These are phyloP conservation scores for Austrofundulus limnaeus DNA, from an alignment of 2,113 vertebrate species.

Conservation along the genomic window DNA sequence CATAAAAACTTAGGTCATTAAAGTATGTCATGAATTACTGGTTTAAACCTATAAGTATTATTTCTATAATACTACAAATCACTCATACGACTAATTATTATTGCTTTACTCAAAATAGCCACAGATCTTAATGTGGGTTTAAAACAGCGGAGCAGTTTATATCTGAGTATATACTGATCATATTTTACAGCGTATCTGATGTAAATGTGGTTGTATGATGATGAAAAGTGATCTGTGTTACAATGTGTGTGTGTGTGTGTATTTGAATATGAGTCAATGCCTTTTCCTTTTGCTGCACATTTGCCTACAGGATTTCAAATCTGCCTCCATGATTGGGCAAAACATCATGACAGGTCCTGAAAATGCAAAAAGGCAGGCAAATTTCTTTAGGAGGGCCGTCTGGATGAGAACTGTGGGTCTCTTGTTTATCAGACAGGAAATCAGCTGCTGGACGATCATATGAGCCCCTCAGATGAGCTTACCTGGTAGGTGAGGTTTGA, in stretches of 20 bases:
- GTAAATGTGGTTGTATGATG: conserved; percentile 7
- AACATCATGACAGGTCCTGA: conserved; percentile 38
- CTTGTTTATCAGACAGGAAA: conserved; percentile 24
- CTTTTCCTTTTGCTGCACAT: conserved; percentile 51
- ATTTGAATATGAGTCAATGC: conserved; percentile 68
- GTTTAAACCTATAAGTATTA: too few species aligned
- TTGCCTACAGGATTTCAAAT: conserved; percentile 67
- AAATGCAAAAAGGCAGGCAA: conserved; percentile 79
- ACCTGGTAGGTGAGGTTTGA: conserved; percentile 20
- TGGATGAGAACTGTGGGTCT: conserved; percentile 15
- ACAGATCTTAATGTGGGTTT: neutral
- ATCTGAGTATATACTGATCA: neutral
- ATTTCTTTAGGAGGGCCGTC: conserved; percentile 39
- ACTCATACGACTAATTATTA: too few species aligned
- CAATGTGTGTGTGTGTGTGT: conserved; percentile 23
- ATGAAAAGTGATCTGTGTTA: conserved; percentile 19
- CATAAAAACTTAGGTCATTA: too few species aligned
- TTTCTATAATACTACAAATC: too few species aligned
- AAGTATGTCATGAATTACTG: too few species aligned
- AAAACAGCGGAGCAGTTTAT: neutral
- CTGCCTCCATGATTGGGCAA: conserved; percentile 64
- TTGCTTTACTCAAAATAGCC: too few species aligned
- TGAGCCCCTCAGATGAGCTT: neutral
- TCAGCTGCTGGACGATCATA: conserved; percentile 26
- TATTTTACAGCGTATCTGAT: conserved; percentile 3